Base-by-base conservation (phyloP, 1,140 invertebrate genomes). In the Lutraria rhynchaena region DNA sequence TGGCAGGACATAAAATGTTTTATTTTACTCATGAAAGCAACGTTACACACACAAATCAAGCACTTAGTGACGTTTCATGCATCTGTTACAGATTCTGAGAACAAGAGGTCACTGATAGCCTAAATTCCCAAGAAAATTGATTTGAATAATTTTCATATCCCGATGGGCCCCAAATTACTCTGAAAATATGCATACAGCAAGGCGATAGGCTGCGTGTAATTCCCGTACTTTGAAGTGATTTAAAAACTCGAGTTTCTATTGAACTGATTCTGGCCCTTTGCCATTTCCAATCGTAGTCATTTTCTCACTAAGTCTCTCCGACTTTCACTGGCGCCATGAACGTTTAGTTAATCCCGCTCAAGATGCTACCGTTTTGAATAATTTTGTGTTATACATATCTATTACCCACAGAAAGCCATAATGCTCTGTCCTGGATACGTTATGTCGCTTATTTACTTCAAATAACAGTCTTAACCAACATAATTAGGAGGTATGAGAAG, bases 321-420 rank as follows among this genome's bases (percentile, higher is more conserved):
- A 67, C 76, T 80, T 22, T 49, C 44, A 15, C 31, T 70, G 76
- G 76, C 76, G 76, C 76, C 76, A 70, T 53, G 19, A 57, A 44
- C 51, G 35, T 58, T 58, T 24, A 58, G 49, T 57, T 80, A 80
- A 80, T 80, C 70, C 65, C 65, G 37, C 51, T 33, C 46, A 53
- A 70, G 55, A 35, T 46, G 24, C 60, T 33, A 46, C 27, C 35
- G 35, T 70, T 67, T 70, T 80, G 76, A 80, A 80, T 80, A 80
- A 80, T 80, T 80, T 80, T 60, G 76, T 80, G 76, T 80, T 80
- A 80, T 80, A 80, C 76, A 80, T 70, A 80, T 80, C 76, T 80
- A 80, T 80, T 80, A 80, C 63, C 46, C 29, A 35, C 13, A 37
- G 33, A 80, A 69, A 65, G 22, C 53, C 55, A 58, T 80, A 67